Evolutionary conservation across 2,113 vertebrate genomes (phyloP).

Genomic region (Mystacornis crossleyi): DNA sequence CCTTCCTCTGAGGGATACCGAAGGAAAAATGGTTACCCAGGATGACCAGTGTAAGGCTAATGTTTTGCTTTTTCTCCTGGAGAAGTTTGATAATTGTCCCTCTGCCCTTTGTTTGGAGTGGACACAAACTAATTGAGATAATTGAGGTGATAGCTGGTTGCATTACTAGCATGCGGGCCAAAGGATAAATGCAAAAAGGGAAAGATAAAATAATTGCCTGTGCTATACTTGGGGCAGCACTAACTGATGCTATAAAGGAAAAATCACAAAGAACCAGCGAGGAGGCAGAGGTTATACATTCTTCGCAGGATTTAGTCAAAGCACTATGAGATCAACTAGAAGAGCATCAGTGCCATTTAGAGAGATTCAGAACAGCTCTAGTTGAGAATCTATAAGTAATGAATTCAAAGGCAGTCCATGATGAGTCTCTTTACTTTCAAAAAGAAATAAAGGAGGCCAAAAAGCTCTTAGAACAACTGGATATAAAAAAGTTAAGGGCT

Average conservation of each 20-base stretch:
- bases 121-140: not conserved
- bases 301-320: not conserved
- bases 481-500: not conserved
- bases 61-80: not conserved
- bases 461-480: not conserved
- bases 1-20: not conserved
- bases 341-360: not conserved
- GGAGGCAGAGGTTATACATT: not conserved
- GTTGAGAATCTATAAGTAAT: not conserved
- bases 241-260: not conserved
- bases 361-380: not conserved
- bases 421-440: not conserved
- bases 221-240: not conserved
- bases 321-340: not conserved
- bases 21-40: not conserved
- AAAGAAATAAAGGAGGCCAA: not conserved
- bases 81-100: not conserved
- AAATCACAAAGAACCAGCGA: not conserved
- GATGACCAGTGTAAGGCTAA: not conserved
- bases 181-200: not conserved
- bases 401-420: not conserved
- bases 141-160: not conserved
- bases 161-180: not conserved
- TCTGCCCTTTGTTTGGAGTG: not conserved
- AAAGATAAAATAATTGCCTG: not conserved